Conservation (phyloP, 2,888 invertebrate genomes). For the Ecdyonurus torrentis region DNA sequence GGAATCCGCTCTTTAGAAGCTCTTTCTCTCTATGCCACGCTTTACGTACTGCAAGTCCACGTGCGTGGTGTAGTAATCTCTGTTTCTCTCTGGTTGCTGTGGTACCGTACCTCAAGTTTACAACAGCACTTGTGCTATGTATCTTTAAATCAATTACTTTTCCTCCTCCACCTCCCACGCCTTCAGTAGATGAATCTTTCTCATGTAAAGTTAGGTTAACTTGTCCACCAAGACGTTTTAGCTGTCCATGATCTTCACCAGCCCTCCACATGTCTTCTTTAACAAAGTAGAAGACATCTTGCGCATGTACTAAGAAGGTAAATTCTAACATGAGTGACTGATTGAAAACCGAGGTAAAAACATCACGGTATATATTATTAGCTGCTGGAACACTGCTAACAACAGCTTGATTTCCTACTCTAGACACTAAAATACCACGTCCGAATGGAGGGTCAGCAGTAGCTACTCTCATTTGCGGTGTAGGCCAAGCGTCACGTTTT, state of each 20-base stretch:
- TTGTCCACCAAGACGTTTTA: constrained; percentile 77
- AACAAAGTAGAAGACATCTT: constrained; percentile 85
- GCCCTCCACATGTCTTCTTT: constrained; percentile 84
- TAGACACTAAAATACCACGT: constrained; percentile 59
- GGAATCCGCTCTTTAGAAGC: constrained; percentile 56
- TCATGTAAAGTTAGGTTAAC: constrained; percentile 87
- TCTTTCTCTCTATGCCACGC: constrained; percentile 90
- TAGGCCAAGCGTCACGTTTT: constrained; percentile 51
- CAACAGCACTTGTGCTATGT: constrained; percentile 74
- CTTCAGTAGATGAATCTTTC: constrained; percentile 31
- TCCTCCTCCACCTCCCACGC: constrained; percentile 16
- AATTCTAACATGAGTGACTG: constrained; percentile 74
- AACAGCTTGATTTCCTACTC: constrained; percentile 50
- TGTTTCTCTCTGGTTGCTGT: constrained; percentile 79
- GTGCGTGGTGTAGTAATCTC: constrained; percentile 78
- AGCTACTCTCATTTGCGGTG: constrained; percentile 32
- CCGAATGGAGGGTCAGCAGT: constrained; percentile 83
- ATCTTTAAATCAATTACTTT: constrained; percentile 65
- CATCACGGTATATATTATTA: constrained; percentile 78
- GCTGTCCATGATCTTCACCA: constrained; percentile 70
- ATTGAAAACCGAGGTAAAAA: constrained; percentile 84
- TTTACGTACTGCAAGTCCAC: constrained; percentile 66
- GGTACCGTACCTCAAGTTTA: constrained; percentile 86
- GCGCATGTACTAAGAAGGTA: constrained; percentile 74
- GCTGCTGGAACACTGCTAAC: constrained; percentile 70